phyloP scores from a whole-genome alignment of 2,113 vertebrate genomes.

The Muntiacus muntjak region DNA sequence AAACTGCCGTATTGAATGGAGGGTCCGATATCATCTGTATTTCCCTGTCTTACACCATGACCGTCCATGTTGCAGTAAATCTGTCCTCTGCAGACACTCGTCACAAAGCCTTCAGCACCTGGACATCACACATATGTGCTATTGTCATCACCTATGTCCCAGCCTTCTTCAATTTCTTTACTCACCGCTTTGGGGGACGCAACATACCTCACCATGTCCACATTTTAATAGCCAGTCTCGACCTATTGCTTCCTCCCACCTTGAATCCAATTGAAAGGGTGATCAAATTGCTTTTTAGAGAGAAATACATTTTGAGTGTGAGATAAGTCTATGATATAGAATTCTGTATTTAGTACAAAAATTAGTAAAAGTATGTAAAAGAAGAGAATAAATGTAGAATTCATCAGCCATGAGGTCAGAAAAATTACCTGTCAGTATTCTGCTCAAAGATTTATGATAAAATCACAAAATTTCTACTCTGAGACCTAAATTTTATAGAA shows the following conservation, averaged over 20 bases:
- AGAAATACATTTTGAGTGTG: not conserved
- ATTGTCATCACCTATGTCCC: conserved; percentile 61
- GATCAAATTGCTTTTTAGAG: not conserved
- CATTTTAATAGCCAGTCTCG: conserved; percentile 63
- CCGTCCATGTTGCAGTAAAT: conserved; percentile 4
- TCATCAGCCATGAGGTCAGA: not conserved
- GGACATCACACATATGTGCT: conserved; percentile 59
- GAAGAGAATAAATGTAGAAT: not conserved
- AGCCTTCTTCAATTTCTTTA: conserved; percentile 68
- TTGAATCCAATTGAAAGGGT: conserved; percentile 67
- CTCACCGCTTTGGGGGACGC: conserved; percentile 61
- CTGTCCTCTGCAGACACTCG: conserved; percentile 30
- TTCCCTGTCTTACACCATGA: conserved; percentile 42
- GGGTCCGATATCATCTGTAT: conserved; percentile 38
- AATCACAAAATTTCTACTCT: not conserved
- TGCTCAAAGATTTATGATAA: not conserved
- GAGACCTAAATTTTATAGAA: not conserved
- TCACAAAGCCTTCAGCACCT: conserved; percentile 61
- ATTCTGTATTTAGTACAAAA: not conserved
- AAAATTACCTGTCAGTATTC: not conserved
- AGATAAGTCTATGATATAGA: not conserved
- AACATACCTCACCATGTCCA: conserved; percentile 56
- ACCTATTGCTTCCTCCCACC: conserved; percentile 42
- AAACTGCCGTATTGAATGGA: not conserved
- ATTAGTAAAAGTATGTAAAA: not conserved